Conservation (phyloP, 2,888 invertebrate species). For the Parthenolecanium corni region DNA sequence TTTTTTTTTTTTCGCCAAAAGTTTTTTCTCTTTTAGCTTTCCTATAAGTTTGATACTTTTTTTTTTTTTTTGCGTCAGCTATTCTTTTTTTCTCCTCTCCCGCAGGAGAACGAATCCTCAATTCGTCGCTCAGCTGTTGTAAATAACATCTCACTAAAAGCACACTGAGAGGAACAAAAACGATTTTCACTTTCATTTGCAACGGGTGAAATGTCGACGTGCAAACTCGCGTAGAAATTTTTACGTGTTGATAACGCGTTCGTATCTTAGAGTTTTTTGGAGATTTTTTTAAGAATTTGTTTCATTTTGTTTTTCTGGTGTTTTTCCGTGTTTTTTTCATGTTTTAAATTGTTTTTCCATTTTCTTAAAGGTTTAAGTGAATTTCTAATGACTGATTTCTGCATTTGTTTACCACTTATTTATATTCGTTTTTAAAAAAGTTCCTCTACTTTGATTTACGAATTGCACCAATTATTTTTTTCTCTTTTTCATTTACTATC, state of each 20-base stretch:
- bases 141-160: constrained; percentile 27
- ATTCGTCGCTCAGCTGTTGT: constrained; percentile 25
- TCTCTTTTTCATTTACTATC: background rate
- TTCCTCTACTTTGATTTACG: background rate
- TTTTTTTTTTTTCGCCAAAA: too few relatives aligned
- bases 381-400: background rate
- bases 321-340: too few relatives aligned
- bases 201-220: constrained; percentile 11
- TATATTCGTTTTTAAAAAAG: background rate
- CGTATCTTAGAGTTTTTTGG: background rate
- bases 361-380: background rate
- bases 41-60: too few relatives aligned
- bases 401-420: background rate
- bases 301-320: too few relatives aligned
- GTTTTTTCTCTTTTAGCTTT: too few relatives aligned
- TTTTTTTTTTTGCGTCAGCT: too few relatives aligned
- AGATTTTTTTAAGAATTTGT: too few relatives aligned
- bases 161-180: constrained; percentile 11
- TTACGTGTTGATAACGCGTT: constrained; percentile 15
- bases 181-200: constrained; percentile 29
- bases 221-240: constrained; percentile 21
- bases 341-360: too few relatives aligned
- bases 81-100: too few relatives aligned
- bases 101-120: constrained; percentile 3
- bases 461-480: background rate